Conservation (phyloP, 2,113 vertebrate genomes). For the Onychostoma macrolepis region DNA sequence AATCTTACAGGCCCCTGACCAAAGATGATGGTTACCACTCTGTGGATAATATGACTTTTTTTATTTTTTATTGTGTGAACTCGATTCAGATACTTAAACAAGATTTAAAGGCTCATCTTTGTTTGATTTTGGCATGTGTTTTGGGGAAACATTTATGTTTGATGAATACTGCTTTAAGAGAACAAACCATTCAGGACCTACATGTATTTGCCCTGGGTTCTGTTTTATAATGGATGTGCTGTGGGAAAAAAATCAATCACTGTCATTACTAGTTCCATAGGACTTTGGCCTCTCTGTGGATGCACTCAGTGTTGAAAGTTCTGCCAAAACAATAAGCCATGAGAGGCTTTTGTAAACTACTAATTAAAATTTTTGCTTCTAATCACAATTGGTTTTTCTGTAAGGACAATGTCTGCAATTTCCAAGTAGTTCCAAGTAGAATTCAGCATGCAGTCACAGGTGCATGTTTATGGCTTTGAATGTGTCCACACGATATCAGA, state of each 20-base stretch:
- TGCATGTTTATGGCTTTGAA: background rate
- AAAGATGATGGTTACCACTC: background rate
- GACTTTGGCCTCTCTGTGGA: background rate
- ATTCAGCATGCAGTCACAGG: background rate
- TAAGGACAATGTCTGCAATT: background rate
- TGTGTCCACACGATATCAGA: background rate
- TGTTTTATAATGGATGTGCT: slow-evolving; percentile 22
- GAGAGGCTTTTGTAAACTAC: background rate
- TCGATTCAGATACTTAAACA: background rate
- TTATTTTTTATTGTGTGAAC: background rate
- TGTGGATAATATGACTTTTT: slow-evolving; percentile 8
- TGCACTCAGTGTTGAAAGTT: background rate
- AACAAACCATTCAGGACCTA: background rate
- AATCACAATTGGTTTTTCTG: background rate
- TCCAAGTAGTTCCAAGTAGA: background rate
- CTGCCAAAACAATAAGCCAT: background rate
- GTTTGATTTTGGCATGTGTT: background rate
- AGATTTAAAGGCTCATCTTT: background rate
- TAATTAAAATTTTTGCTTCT: background rate
- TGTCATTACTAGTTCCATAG: slow-evolving; percentile 23
- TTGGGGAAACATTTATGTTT: background rate
- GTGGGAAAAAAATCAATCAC: slow-evolving; percentile 29
- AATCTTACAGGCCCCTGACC: background rate
- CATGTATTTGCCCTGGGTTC: background rate
- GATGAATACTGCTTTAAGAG: background rate